A percentile compares a stretch with the other conserved stretches of the same genome.
These are phyloP conservation scores for Malacoraja senta DNA, from an alignment of 2,797 vertebrate species.

Conservation along the genomic window DNA sequence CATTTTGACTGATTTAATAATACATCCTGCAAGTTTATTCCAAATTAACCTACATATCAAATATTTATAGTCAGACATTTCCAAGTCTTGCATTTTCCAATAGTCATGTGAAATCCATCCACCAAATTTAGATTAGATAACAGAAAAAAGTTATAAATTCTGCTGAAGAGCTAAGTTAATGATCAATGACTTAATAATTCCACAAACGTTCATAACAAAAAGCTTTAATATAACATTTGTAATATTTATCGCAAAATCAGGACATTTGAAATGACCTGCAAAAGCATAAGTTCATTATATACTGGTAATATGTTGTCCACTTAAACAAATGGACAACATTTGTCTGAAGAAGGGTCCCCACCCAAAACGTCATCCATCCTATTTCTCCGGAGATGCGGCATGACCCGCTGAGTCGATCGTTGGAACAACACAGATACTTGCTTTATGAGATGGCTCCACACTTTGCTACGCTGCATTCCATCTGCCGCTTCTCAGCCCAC, in stretches of 20 bases:
- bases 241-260: background rate
- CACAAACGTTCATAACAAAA: background rate
- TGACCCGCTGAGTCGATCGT: too few relatives aligned
- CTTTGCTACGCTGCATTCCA: too few relatives aligned
- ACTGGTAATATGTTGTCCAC: too few relatives aligned
- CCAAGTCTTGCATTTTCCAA: background rate
- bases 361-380: too few relatives aligned
- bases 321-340: background rate
- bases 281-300: background rate
- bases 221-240: background rate
- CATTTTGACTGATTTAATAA: background rate
- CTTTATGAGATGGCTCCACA: too few relatives aligned
- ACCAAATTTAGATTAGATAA: background rate
- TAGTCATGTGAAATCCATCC: background rate
- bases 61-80: background rate
- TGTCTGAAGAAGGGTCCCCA: too few relatives aligned
- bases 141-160: background rate
- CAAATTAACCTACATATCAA: background rate
- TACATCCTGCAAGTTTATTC: background rate
- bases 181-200: background rate
- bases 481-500: too few relatives aligned
- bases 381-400: too few relatives aligned
- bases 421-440: too few relatives aligned
- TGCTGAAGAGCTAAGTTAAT: background rate
- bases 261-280: background rate